Conservation (phyloP, 2,113 vertebrate genomes). For the Aviceda subcristata region DNA sequence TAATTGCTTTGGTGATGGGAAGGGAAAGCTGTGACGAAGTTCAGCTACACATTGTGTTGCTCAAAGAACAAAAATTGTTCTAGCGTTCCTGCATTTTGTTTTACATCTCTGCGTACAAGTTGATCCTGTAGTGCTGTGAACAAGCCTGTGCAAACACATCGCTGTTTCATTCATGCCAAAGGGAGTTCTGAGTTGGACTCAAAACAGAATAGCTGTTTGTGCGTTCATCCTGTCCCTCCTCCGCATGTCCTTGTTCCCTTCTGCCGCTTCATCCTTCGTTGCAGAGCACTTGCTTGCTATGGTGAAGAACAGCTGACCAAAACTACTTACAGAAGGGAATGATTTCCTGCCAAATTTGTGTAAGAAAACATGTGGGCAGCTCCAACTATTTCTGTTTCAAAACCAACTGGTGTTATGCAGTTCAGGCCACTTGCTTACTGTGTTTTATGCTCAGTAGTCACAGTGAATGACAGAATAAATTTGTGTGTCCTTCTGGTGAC, state of each 20-base stretch:
- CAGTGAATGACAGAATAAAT: not conserved
- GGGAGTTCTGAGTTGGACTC: not conserved
- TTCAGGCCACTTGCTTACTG: not conserved
- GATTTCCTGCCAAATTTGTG: not conserved
- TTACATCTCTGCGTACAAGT: not conserved
- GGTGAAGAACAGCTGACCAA: not conserved
- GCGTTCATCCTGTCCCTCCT: not conserved
- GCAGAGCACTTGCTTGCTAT: not conserved
- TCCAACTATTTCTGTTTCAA: constrained; percentile 6
- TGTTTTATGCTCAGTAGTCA: not conserved
- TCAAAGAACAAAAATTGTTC: not conserved
- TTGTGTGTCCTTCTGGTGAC: not conserved
- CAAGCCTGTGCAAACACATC: not conserved
- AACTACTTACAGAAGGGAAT: not conserved
- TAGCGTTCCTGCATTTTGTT: not conserved
- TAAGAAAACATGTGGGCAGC: constrained; percentile 11
- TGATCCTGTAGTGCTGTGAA: not conserved
- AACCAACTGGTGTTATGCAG: not conserved
- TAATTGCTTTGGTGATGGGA: not conserved
- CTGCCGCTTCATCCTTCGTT: not conserved
- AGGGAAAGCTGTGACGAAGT: not conserved
- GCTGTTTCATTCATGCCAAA: not conserved
- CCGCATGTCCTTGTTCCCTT: not conserved
- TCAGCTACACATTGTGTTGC: not conserved
- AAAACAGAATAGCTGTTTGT: not conserved